Evolutionary conservation across 2,113 vertebrate genomes (phyloP).

Genomic region (Eurystomus gularis): DNA sequence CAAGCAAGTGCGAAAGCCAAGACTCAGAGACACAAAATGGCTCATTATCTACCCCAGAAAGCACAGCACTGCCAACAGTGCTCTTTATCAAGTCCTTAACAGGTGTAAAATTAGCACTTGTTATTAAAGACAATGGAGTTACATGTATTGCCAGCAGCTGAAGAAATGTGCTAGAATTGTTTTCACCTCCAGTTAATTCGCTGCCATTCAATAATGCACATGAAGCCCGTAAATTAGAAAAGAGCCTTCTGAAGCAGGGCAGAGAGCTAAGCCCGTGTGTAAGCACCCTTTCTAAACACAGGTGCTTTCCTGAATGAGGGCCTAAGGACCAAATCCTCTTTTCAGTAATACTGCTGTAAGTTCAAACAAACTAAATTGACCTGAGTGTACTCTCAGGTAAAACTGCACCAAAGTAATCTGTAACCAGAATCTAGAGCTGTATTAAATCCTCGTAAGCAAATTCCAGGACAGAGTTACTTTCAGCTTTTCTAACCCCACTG

Average conservation of each 20-base stretch:
- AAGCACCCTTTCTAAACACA: neutral
- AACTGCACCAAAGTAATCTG: rapidly evolving
- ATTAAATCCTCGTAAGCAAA: neutral
- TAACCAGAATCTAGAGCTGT: neutral
- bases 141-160: conserved; percentile 54
- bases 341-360: neutral
- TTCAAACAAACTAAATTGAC: neutral
- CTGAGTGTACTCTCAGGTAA: neutral
- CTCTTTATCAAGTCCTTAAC: conserved; percentile 58
- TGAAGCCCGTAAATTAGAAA: neutral
- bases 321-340: neutral
- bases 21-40: neutral
- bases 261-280: neutral
- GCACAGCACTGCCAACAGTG: neutral
- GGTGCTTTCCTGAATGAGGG: neutral
- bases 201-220: conserved; percentile 1
- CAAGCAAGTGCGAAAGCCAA: neutral
- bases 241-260: neutral
- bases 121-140: conserved; percentile 60
- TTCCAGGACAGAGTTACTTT: neutral
- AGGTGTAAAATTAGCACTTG: conserved; percentile 63
- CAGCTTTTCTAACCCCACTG: neutral
- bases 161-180: conserved; percentile 51
- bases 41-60: conserved; percentile 43
- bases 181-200: conserved; percentile 40